These are phyloP conservation scores for Pilophorus perplexus DNA, from an alignment of 2,888 invertebrate species.

Conservation along the genomic window DNA sequence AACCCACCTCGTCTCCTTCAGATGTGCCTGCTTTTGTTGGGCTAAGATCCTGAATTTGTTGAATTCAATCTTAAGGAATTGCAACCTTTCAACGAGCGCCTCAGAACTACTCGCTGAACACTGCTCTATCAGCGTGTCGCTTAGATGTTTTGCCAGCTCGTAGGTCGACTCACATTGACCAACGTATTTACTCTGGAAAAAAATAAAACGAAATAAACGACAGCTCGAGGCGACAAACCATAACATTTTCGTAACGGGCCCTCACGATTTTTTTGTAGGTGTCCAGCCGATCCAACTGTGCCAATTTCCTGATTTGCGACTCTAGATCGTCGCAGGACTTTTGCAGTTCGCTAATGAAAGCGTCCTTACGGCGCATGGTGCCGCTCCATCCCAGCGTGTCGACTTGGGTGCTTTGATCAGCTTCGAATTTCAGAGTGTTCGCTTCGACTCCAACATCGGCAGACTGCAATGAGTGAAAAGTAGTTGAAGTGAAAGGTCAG, in stretches of 20 bases:
- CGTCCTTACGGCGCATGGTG: conserved; percentile 60
- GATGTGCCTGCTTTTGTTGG: conserved; percentile 40
- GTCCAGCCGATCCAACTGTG: conserved; percentile 51
- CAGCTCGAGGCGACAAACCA: too few species aligned
- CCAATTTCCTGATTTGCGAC: conserved; percentile 63
- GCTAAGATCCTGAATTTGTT: conserved; percentile 55
- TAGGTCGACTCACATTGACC: conserved; percentile 76
- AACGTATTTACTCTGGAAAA: conserved; percentile 62
- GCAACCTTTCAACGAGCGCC: conserved; percentile 49
- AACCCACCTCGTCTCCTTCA: conserved; percentile 42
- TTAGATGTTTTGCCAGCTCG: conserved; percentile 78
- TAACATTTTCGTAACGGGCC: too few species aligned
- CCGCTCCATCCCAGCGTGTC: conserved; percentile 58
- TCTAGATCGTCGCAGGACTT: conserved; percentile 71
- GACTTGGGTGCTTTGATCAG: conserved; percentile 76
- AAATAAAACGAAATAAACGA: too few species aligned
- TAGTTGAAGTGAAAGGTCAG: not conserved
- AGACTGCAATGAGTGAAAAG: conserved; percentile 37
- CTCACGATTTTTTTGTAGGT: conserved; percentile 44
- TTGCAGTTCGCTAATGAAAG: conserved; percentile 72
- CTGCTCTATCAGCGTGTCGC: conserved; percentile 70
- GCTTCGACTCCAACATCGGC: conserved; percentile 62
- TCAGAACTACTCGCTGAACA: conserved; percentile 55
- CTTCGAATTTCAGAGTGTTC: conserved; percentile 71
- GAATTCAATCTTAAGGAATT: conserved; percentile 57